phyloP scores from a whole-genome alignment of 1,140 invertebrate species.

The Liolophura sinensis region DNA sequence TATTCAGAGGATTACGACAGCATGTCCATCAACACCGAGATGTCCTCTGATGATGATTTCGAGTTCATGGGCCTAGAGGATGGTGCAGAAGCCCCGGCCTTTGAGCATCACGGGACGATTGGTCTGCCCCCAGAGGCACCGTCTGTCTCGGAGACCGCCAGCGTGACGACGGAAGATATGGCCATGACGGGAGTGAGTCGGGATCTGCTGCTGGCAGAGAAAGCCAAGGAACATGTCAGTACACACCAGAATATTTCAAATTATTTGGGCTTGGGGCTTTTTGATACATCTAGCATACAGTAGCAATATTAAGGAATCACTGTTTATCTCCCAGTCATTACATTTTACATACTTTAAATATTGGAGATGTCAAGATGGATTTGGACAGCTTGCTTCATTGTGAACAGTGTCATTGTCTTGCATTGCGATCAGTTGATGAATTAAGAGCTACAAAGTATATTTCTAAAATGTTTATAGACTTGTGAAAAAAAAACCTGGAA shows the following conservation, averaged over 20 bases:
- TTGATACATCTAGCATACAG: no score
- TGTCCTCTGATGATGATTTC: conserved; percentile 60
- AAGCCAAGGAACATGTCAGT: conserved; percentile 2
- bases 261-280: no score
- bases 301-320: no score
- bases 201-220: not conserved
- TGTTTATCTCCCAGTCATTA: no score
- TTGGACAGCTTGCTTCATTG: no score
- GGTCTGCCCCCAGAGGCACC: conserved; percentile 31
- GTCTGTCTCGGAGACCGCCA: conserved; percentile 74
- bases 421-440: no score
- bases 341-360: no score
- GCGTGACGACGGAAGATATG: conserved; percentile 81
- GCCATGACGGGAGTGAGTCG: conserved; percentile 73
- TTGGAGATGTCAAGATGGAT: no score
- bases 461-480: no score
- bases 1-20: conserved; percentile 47
- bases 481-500: not conserved
- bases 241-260: no score
- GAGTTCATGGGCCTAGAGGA: conserved; percentile 56
- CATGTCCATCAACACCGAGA: conserved; percentile 59
- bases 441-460: no score
- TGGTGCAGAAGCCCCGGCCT: conserved; percentile 41
- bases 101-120: conserved; percentile 31
- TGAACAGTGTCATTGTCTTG: no score